A percentile compares a stretch with the other conserved stretches of the same genome.
phyloP scores from a whole-genome alignment of 1,140 invertebrate species.

The Ylistrum balloti region DNA sequence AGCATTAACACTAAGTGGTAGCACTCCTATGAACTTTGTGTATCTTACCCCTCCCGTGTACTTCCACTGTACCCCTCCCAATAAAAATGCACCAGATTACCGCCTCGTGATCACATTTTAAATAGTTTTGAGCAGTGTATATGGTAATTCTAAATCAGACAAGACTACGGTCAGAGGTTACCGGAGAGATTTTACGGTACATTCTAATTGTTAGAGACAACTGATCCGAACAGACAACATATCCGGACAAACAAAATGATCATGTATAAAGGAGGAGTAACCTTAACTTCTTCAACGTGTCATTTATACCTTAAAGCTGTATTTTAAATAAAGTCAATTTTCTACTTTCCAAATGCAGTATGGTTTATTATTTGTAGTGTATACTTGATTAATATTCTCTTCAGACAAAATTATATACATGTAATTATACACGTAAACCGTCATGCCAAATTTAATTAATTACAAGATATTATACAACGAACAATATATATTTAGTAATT shows the following conservation, averaged over 20 bases:
- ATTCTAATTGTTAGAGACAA: neutral
- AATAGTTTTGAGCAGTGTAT: conserved; percentile 14
- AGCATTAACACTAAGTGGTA: neutral
- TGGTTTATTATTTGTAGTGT: too few species aligned
- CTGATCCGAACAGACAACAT: neutral
- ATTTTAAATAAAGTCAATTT: too few species aligned
- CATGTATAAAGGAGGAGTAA: too few species aligned
- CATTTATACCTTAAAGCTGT: neutral
- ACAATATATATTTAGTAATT: too few species aligned
- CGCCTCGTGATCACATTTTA: neutral
- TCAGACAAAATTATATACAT: too few species aligned
- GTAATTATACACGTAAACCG: too few species aligned
- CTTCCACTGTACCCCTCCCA: conserved; percentile 7
- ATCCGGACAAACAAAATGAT: neutral
- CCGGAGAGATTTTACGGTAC: neutral
- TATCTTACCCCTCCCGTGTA: neutral
- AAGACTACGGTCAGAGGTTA: neutral
- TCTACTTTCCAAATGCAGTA: too few species aligned
- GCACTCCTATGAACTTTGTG: conserved; percentile 13
- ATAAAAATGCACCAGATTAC: conserved; percentile 34
- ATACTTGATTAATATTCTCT: too few species aligned
- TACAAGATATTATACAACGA: too few species aligned
- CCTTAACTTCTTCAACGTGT: neutral
- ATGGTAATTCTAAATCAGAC: neutral
- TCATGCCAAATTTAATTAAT: too few species aligned